Evolutionary conservation across 2,888 invertebrate genomes (phyloP).

Genomic region (Sphinx pinastri): DNA sequence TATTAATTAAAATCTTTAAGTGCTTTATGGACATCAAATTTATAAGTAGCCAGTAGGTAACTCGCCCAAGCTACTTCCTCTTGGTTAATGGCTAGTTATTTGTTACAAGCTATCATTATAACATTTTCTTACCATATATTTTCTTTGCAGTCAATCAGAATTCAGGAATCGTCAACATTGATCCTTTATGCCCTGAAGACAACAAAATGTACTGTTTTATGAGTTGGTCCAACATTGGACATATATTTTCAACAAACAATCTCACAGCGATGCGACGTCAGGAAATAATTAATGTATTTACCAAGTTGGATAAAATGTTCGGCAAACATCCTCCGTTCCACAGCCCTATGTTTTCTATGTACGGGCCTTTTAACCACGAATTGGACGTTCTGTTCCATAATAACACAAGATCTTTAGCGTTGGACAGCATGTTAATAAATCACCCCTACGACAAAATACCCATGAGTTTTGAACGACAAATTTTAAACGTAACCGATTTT

Average conservation of each 20-base stretch:
- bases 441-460: constrained; percentile 69
- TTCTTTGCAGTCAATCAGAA: constrained; percentile 11
- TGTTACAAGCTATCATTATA: background rate
- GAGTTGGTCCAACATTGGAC: constrained; percentile 88
- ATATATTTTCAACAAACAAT: constrained; percentile 86
- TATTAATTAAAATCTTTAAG: background rate
- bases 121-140: background rate
- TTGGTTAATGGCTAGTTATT: no score
- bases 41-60: no score
- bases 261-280: constrained; percentile 82
- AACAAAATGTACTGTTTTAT: constrained; percentile 83
- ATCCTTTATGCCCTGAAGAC: constrained; percentile 84
- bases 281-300: constrained; percentile 88
- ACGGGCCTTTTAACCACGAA: constrained; percentile 86
- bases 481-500: constrained; percentile 54
- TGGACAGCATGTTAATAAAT: constrained; percentile 54
- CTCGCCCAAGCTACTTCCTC: no score
- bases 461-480: constrained; percentile 65
- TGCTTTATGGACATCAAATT: no score
- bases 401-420: constrained; percentile 69
- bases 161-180: constrained; percentile 61
- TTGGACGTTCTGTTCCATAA: constrained; percentile 87
- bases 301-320: constrained; percentile 88
- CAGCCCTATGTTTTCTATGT: constrained; percentile 87
- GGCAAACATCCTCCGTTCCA: constrained; percentile 84